Base-by-base conservation (phyloP, 2,113 vertebrate species). In the Hyperopisus bebe region DNA sequence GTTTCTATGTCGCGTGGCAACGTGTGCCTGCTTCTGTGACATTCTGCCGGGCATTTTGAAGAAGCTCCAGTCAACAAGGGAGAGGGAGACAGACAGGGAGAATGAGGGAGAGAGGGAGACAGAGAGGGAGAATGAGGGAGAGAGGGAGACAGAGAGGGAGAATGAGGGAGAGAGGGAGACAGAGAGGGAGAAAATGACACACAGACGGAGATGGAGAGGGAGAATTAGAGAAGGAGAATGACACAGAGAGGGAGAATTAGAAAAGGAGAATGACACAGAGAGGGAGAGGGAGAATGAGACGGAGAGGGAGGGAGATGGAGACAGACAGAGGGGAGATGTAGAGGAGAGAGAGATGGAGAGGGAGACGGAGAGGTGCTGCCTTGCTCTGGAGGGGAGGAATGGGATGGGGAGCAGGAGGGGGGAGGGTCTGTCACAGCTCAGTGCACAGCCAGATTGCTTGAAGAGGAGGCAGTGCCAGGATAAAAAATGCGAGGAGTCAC, bases 361-460 rank as follows among this genome's bases (percentile, higher is more conserved):
- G 13, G 62, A 77, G 86, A n/a, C 7, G 35, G 80, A 47, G 77
- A 31, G 31, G 44, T 58, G 80, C 83, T 35, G 88, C 31, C 47
- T 42, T 21, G 39, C 50, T 83, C 31, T 55, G 35, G 15, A 9
- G 7, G 55, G 83, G 55, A 17, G 10, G 48, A 47, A 48, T 42
- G 74, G 58, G 51, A 11, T 8, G 31, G 10, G 39, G 50, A 13
- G 51, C 11, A 13, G 51, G 89, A 21, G 15, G 89, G 31, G 89
- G 50, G 51, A 46, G 74, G 53, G 46, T 74, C 83, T 86, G 89
- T 90, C 83, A 90, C 83, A 90, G 83, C 77, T 89, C 88, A 17
- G 74, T 89, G 88, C 88, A 42, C 88, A 44, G 42, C 42, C 50
- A 90, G 62, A 90, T 70, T 80, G 89, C 44, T 44, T 42, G 53